Evolutionary conservation across 2,113 vertebrate species (phyloP).

Genomic region (Mormyrus lacerda): DNA sequence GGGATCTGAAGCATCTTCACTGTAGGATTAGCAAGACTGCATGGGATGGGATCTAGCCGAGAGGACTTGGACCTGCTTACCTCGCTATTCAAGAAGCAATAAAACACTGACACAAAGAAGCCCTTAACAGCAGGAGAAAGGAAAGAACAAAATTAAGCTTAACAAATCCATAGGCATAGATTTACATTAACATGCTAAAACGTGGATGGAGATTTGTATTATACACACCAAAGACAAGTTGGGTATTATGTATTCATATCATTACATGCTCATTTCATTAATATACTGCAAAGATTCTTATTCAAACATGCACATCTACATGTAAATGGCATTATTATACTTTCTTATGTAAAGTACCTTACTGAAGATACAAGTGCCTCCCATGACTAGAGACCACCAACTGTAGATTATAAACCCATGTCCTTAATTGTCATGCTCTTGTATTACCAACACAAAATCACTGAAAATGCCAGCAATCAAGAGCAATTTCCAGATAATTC

Average conservation of each 20-base stretch:
- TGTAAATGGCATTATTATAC: neutral
- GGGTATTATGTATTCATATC: neutral
- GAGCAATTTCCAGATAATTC: neutral
- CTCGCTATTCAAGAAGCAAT: slow-evolving; percentile 77
- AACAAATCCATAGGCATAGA: neutral
- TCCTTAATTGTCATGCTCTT: neutral
- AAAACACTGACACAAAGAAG: slow-evolving; percentile 78
- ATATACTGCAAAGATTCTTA: neutral
- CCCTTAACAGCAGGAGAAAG: slow-evolving; percentile 51
- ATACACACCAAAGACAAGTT: neutral
- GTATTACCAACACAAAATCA: neutral
- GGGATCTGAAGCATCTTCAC: neutral
- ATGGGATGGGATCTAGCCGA: neutral
- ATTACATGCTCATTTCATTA: neutral
- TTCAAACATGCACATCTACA: neutral
- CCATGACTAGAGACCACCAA: neutral
- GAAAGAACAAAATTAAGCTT: slow-evolving; percentile 20
- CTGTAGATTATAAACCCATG: neutral
- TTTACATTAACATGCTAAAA: neutral
- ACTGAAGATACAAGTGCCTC: neutral
- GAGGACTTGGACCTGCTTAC: slow-evolving; percentile 48
- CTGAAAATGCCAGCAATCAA: neutral
- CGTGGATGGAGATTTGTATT: neutral
- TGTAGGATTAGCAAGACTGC: neutral
- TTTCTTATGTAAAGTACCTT: neutral